Base-by-base conservation (phyloP, 2,888 invertebrate species). In the Listrodromus nycthemerus region DNA sequence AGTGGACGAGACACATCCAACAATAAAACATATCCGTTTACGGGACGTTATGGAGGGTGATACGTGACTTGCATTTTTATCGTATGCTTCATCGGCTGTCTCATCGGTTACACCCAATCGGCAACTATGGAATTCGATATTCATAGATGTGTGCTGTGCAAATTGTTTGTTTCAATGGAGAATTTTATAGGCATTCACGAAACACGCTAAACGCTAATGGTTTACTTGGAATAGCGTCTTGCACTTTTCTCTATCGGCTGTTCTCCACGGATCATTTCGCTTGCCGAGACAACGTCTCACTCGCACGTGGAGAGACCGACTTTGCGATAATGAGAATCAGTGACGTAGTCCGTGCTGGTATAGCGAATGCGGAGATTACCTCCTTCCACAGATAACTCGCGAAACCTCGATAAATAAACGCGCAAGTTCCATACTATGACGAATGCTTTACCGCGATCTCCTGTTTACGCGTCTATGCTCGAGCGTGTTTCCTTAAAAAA, bases 181-280 rank as follows among this genome's bases (percentile, higher is more conserved):
- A 45, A 16, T 48, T 24, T 55, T 55, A 21, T 55, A 24, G 10
- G 7, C 1, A 37, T 55, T 8, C 55, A 24, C 55, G 55, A 55
- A 55, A 2, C 41, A 24, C 16, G 24, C 16, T 24, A 45, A 41
- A 66, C 27, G 66, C 16, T 66, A 45, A 66, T 27, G 6, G 16
- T 19, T 6, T 55, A 67, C 52, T 13, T 19, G 24, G 55, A 52
- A 69, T 3, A 69, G 16, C n/a, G 48, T 27, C 21, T 8, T n/a
- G 69, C 30, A 27, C 16, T 33, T 24, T 6, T 27, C 33, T 8
- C 52, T 16, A 37, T 24, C 24, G 65, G 63, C 45, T 19, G 21
- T 73, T 52, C 33, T 65, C 73, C 41, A 73, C 73, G 73, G 55
- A 65, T 80, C 73, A 80, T 37, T 10, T 80, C 73, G 71, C 24